These are phyloP conservation scores for Umimayanthus chanpuru DNA, from an alignment of 92 coral and sea anemone genomes.

Conservation along the genomic window DNA sequence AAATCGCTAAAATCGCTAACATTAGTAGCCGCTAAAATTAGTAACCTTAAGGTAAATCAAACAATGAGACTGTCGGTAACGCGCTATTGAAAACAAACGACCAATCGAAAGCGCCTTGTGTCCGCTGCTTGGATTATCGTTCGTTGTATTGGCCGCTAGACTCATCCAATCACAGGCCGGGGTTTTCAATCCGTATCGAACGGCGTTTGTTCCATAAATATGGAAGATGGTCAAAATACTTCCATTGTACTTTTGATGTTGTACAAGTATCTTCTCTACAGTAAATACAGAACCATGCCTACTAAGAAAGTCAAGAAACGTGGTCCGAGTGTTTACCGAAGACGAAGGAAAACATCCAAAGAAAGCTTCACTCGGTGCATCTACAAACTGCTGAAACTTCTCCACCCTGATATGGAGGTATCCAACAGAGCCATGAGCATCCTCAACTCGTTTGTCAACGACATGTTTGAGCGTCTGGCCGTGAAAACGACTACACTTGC, in stretches of 20 bases:
- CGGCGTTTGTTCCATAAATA: background rate
- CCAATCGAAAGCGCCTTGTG: too few species aligned
- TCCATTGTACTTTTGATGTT: background rate
- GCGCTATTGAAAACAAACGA: too few species aligned
- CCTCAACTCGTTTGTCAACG: slow-evolving; percentile 83
- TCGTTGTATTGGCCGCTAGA: too few species aligned
- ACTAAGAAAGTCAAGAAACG: too few species aligned
- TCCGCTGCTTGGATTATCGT: too few species aligned
- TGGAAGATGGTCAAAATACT: background rate
- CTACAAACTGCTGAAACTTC: slow-evolving; percentile 75
- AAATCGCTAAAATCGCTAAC: too few species aligned
- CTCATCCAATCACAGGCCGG: background rate
- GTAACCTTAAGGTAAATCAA: too few species aligned
- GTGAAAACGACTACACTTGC: slow-evolving; percentile 69
- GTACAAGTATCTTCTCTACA: background rate
- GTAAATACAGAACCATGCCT: background rate
- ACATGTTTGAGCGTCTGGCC: slow-evolving; percentile 74
- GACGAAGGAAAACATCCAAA: slow-evolving; percentile 39
- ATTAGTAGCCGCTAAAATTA: too few species aligned
- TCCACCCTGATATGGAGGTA: slow-evolving; percentile 82
- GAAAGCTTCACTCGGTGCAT: slow-evolving; percentile 76
- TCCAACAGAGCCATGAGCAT: slow-evolving; percentile 83
- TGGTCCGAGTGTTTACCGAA: slow-evolving; percentile 11
- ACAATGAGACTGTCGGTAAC: too few species aligned
- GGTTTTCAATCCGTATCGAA: background rate